Evolutionary conservation across 2,113 vertebrate species (phyloP).

Genomic region (Phrynocephalus versicolor): DNA sequence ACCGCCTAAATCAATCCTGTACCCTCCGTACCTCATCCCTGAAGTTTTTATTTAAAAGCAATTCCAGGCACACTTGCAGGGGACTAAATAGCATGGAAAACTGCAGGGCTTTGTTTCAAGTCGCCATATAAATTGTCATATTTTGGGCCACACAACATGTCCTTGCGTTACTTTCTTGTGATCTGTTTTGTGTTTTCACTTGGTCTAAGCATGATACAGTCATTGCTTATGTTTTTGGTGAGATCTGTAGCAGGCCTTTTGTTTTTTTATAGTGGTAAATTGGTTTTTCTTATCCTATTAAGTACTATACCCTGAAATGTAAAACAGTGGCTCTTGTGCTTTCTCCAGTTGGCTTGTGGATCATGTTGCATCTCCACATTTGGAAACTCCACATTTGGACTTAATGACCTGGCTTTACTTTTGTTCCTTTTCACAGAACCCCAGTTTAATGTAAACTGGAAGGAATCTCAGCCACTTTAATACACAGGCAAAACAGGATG

Average conservation of each 20-base stretch:
- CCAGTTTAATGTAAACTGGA: background rate
- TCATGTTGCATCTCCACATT: background rate
- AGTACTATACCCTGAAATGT: background rate
- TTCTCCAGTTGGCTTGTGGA: background rate
- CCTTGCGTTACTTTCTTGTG: background rate
- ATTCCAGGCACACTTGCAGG: background rate
- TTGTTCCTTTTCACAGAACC: background rate
- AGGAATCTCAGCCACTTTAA: background rate
- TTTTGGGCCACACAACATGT: no score
- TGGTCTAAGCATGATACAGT: no score
- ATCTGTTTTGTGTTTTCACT: background rate
- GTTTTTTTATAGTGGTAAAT: background rate
- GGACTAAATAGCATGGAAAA: background rate
- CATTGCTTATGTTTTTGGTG: background rate
- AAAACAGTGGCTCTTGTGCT: background rate
- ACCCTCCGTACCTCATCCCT: background rate
- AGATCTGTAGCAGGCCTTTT: background rate
- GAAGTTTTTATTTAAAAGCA: background rate
- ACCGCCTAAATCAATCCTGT: background rate
- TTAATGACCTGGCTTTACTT: background rate
- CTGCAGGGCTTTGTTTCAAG: background rate
- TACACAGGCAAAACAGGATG: background rate
- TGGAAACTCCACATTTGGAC: fast-evolving
- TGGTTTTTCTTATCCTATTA: background rate
- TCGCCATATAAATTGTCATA: background rate